A percentile compares a stretch with the other conserved stretches of the same genome.
Evolutionary conservation across 1,140 invertebrate species (phyloP).

Genomic region (Zaprionus ghesquierei): DNA sequence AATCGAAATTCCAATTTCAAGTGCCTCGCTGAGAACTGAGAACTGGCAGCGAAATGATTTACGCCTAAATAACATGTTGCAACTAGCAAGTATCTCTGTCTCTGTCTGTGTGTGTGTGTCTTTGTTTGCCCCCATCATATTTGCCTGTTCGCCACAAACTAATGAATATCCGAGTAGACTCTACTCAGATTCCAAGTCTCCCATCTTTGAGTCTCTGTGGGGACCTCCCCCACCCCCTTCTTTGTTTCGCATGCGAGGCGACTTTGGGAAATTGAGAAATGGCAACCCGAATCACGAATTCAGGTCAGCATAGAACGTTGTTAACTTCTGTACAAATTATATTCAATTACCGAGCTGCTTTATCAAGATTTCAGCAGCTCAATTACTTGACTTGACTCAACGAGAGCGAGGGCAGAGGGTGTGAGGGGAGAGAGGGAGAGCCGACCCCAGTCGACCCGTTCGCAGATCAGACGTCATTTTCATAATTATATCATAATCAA

Average conservation of each 20-base stretch:
- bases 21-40: slow-evolving; percentile 16
- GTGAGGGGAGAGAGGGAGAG: not conserved
- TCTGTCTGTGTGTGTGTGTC: not conserved
- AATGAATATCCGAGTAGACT: not conserved
- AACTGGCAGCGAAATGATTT: slow-evolving; percentile 66
- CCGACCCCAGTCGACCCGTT: slow-evolving; percentile 3
- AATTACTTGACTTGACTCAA: slow-evolving; percentile 52
- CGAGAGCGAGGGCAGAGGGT: no score
- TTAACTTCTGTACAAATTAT: slow-evolving; percentile 64
- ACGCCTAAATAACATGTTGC: slow-evolving; percentile 80
- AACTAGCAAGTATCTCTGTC: slow-evolving; percentile 46
- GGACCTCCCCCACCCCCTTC: no score
- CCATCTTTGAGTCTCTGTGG: not conserved
- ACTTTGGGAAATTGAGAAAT: slow-evolving; percentile 29
- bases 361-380: slow-evolving; percentile 73
- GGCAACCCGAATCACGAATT: slow-evolving; percentile 43
- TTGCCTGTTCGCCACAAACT: slow-evolving; percentile 1
- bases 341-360: slow-evolving; percentile 69
- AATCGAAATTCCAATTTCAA: slow-evolving; percentile 76
- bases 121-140: slow-evolving; percentile 13
- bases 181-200: not conserved
- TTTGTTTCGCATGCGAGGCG: not conserved
- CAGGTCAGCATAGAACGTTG: slow-evolving; percentile 44
- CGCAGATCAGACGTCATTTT: slow-evolving; percentile 29
- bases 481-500: slow-evolving; percentile 70